Evolutionary conservation across 2,113 vertebrate species (phyloP).

Genomic region (Zapornia atra): DNA sequence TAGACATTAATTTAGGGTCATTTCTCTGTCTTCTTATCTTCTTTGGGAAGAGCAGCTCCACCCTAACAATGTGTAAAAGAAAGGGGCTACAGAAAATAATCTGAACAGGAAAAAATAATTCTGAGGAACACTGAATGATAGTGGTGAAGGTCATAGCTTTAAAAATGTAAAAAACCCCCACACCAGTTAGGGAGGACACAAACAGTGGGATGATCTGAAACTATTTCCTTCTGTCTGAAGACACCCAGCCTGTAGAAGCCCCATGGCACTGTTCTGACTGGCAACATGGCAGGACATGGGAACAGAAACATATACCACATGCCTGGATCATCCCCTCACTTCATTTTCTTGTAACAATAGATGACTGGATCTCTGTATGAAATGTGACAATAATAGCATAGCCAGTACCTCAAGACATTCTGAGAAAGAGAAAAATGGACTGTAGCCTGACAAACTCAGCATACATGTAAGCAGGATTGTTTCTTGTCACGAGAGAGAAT

Average conservation of each 20-base stretch:
- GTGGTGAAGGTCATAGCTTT: neutral
- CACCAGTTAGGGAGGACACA: rapidly evolving
- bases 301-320: neutral
- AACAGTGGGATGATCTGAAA: neutral
- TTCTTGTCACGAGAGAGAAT: neutral
- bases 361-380: neutral
- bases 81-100: neutral
- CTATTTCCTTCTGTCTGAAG: neutral
- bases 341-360: neutral
- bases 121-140: neutral
- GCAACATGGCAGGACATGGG: neutral
- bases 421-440: neutral
- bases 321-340: neutral
- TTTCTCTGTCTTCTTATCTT: neutral
- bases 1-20: neutral
- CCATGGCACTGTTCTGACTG: neutral
- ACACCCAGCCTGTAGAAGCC: neutral
- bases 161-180: rapidly evolving
- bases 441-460: neutral
- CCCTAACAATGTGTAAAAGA: neutral
- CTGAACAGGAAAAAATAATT: neutral
- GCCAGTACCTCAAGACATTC: neutral
- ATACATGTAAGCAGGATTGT: neutral
- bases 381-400: neutral
- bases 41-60: neutral